Conservation (phyloP, 2,797 vertebrate species). For the Micromesistius poutassou region DNA sequence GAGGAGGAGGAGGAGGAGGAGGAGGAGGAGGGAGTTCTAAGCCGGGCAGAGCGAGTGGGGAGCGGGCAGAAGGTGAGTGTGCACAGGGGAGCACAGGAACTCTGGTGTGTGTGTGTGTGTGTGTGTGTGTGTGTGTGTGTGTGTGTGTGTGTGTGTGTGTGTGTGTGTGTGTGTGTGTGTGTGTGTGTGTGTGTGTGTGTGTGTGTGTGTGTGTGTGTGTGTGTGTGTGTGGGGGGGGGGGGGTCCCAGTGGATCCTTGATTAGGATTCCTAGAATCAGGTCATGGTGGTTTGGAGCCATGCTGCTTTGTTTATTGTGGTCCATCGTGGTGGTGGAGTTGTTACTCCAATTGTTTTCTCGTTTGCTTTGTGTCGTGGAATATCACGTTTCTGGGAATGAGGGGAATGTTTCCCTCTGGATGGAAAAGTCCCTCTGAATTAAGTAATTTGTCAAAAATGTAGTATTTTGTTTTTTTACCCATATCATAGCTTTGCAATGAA, state of each 20-base stretch:
- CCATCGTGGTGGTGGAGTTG: no score
- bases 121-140: constrained; percentile 1
- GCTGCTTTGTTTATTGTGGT: background rate
- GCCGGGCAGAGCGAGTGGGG: constrained; percentile 86
- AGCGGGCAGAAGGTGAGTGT: constrained; percentile 93
- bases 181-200: no score
- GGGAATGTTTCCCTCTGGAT: background rate
- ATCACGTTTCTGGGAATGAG: background rate
- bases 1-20: constrained; percentile 65
- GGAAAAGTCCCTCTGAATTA: no score
- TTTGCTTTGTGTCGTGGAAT: background rate
- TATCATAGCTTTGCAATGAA: background rate
- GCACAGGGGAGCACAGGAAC: constrained; percentile 12
- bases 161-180: background rate
- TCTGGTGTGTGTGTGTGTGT: background rate
- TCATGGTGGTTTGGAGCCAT: background rate
- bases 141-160: no score
- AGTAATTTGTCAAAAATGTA: background rate
- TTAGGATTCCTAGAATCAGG: background rate
- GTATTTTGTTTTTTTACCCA: background rate
- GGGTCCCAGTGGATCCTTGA: constrained; percentile 35
- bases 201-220: background rate
- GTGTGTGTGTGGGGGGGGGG: constrained; percentile 2
- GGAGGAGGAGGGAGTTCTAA: constrained; percentile 78
- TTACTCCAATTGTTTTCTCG: no score